Conservation (phyloP, 1,140 invertebrate genomes). For the Trachelipus rathkii region DNA sequence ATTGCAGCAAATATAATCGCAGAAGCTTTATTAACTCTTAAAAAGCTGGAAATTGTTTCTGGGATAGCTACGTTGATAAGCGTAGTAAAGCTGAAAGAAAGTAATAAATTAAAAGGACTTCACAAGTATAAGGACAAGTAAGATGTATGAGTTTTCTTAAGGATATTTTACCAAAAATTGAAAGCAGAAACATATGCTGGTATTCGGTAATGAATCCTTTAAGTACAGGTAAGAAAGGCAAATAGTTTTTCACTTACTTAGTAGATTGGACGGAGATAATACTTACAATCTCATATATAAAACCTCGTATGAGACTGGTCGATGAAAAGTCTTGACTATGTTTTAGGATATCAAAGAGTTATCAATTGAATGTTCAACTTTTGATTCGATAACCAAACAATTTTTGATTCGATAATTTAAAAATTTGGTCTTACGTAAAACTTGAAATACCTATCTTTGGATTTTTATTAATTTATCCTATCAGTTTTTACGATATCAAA, state of each 20-base stretch:
- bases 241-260: too few relatives aligned
- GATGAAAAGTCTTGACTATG: too few relatives aligned
- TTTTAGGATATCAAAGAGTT: conserved; percentile 24
- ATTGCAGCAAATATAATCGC: conserved; percentile 28
- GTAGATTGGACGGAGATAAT: conserved; percentile 34
- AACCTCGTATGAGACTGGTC: too few relatives aligned
- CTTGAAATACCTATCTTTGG: too few relatives aligned
- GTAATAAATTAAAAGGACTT: neutral
- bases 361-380: conserved; percentile 31
- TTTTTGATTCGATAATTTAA: too few relatives aligned
- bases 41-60: conserved; percentile 30
- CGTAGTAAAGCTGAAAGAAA: conserved; percentile 20
- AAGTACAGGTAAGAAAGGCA: too few relatives aligned
- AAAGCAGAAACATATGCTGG: too few relatives aligned
- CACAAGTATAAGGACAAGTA: too few relatives aligned
- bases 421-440: too few relatives aligned
- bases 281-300: too few relatives aligned
- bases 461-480: too few relatives aligned
- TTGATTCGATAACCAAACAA: conserved; percentile 25
- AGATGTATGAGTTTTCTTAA: conserved; percentile 30
- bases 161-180: conserved; percentile 25
- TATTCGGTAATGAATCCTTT: too few relatives aligned
- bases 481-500: conserved; percentile 24
- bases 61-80: conserved; percentile 34
- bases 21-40: conserved; percentile 25